Evolutionary conservation across 2,113 vertebrate species (phyloP), one percentile per base, ranked within the genome.

Genomic region (Carassius carassius): DNA sequence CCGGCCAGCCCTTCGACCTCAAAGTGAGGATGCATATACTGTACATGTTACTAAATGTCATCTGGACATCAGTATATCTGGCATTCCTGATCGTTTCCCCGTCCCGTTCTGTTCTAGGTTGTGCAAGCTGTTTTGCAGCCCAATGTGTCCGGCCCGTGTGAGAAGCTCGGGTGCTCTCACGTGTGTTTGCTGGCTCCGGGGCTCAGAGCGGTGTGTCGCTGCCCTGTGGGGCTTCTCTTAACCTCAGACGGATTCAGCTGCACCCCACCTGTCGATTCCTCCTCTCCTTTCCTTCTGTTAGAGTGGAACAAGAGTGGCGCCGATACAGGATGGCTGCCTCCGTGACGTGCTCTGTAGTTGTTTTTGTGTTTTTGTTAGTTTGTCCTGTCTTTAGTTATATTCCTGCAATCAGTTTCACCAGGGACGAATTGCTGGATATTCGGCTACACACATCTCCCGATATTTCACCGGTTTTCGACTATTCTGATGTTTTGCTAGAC

Each of bases 1-100:
- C 92, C 0, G 94, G 95, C 12, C 96, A 96, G 81, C 96, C 97
- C 0, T 96, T 95, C 0, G 96, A 94, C 58, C 92, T 99, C 0
- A 97, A 96, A 93, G 97, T 98, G 62, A 88, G 87, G 75, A 9
- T 77, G n/a, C 19, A 3, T 51, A 1, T 51, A 1, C 19, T 49
- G 25, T 8, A 37, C 29, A 35, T 16, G 2, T 67, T 5, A 12
- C 10, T 81, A 29, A 19, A 49, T 32, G 17, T 67, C 65, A 69
- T 69, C 32, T 10, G 32, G 19, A 5, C 19, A n/a, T n/a, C 17
- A n/a, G 12, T 70, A n/a, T n/a, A 41, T 70, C 19, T 41, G 41
- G 16, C 17, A 0, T 37, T 19, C 11, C 67, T 70, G 17, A 69
- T 8, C 11, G 17, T 70, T 35, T 11, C 3, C 7, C 1, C 14